Base-by-base conservation (phyloP, 1,140 invertebrate genomes). In the Antheraea pernyi region DNA sequence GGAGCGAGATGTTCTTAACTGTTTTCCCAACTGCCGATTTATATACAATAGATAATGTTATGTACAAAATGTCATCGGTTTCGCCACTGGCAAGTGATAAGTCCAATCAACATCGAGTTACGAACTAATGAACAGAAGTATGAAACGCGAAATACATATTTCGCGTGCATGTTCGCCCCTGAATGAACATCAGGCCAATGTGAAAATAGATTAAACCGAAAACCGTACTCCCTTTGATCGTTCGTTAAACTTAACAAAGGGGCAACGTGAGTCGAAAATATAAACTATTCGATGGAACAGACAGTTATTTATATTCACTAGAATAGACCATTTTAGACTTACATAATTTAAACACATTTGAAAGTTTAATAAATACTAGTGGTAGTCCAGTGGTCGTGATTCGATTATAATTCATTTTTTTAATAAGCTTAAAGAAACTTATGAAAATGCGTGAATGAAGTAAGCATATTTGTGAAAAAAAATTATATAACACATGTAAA, bases 211-310 rank as follows among this genome's bases (percentile, higher is more conserved):
- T 72, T 74, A 74, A 73, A 63, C 48, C 42, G 22, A 48, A 60
- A 69, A 70, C 61, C 36, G 65, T 19, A 42, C 70, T 71, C 68
- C 61, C 72, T 77, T 74, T 77, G 73, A 77, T 74, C 75, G 68
- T 65, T 77, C 70, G 69, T 74, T 69, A 70, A 36, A 63, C 19
- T 59, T 68, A 65, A 63, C 65, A 60, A 67, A 69, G 53, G 66
- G 30, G 61, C 37, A 63, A 63, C 61, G 61, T 63, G 61, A 68
- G 19, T 13, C 59, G n/a, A 67, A 71, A 67, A 67, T 63, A 58
- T 67, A 70, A 71, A 67, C 64, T 39, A 42, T 42, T 42, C 19
- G 4, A 59, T 53, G 18, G n/a, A 65, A 59, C 65, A 30, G 13
- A 69, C 10, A 37, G 7, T 58, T 67, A 37, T 30, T 36, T 67